These are phyloP conservation scores for Donacobius atricapilla DNA, from an alignment of 2,113 vertebrate species.

Conservation along the genomic window DNA sequence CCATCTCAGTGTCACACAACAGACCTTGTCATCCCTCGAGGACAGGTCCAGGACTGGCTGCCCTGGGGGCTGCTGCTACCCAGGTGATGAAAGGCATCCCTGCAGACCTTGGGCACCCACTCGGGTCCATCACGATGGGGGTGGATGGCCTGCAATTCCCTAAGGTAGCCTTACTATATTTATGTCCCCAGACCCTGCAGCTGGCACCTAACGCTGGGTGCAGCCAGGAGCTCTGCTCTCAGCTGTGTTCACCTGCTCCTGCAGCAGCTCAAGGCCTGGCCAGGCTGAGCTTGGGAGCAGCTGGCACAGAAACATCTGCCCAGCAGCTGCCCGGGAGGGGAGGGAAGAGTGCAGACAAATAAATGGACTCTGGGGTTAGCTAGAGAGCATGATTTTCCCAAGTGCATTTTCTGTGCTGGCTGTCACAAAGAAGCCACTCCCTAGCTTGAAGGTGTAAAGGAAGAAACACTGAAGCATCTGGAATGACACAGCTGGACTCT, in stretches of 20 bases:
- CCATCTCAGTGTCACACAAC: neutral
- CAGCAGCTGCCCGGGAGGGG: neutral
- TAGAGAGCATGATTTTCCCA: neutral
- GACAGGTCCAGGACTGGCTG: neutral
- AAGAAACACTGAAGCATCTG: neutral
- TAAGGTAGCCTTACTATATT: neutral
- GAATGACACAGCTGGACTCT: neutral
- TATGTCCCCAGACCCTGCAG: neutral
- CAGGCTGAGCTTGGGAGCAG: neutral
- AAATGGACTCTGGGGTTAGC: neutral
- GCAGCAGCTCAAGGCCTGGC: neutral
- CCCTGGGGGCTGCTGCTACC: neutral
- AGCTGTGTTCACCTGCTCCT: neutral
- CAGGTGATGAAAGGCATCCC: fast-evolving
- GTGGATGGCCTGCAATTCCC: neutral
- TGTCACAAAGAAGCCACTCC: neutral
- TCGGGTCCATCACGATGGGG: neutral
- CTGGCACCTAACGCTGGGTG: neutral
- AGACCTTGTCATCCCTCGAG: neutral
- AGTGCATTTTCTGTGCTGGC: neutral
- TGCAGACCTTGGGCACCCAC: neutral
- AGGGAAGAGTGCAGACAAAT: neutral
- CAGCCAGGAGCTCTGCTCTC: neutral
- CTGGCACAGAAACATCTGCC: neutral
- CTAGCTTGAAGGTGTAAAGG: neutral